Conservation (phyloP, 92 coral and sea anemone species). For the Paramuricea clavata region DNA sequence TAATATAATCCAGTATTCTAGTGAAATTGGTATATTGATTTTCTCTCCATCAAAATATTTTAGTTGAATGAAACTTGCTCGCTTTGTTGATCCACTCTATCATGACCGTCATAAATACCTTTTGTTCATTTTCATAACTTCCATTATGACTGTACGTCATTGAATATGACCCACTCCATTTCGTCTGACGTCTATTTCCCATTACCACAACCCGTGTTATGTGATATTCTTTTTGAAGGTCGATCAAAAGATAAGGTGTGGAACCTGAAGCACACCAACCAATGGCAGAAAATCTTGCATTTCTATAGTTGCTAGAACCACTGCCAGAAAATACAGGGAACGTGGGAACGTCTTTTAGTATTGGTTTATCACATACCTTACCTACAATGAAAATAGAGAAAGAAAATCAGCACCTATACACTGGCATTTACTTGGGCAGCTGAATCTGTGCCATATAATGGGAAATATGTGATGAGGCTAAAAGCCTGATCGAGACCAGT, state of each 20-base stretch:
- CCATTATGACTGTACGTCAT: constrained; percentile 1
- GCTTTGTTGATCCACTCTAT: too few relatives aligned
- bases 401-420: neutral
- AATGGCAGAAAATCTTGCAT: neutral
- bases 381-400: neutral
- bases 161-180: neutral
- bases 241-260: neutral
- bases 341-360: neutral
- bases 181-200: constrained; percentile 6
- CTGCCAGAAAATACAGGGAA: neutral
- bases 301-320: neutral
- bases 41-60: too few relatives aligned
- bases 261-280: neutral
- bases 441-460: neutral
- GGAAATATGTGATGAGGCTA: too few relatives aligned
- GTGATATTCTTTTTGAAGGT: constrained; percentile 11
- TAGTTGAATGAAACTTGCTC: too few relatives aligned
- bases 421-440: too few relatives aligned
- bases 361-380: neutral
- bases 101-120: too few relatives aligned
- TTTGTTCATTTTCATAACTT: neutral
- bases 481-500: too few relatives aligned
- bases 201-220: neutral
- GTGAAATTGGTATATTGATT: too few relatives aligned
- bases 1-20: too few relatives aligned